Conservation (phyloP, 2,797 vertebrate genomes). For the Chrysocyon brachyurus region DNA sequence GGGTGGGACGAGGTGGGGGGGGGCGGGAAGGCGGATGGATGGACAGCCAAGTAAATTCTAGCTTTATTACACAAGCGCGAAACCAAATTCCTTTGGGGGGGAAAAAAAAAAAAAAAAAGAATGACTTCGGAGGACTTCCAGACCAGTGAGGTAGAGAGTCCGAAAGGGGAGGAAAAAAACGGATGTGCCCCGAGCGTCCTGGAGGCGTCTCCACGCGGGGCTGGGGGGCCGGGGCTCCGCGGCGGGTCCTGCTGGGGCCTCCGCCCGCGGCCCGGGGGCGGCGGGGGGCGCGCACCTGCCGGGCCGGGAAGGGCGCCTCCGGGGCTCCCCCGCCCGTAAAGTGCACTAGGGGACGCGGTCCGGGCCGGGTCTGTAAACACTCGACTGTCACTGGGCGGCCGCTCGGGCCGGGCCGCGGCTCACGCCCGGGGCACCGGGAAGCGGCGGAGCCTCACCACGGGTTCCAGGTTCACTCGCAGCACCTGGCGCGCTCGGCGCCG, state of each 20-base stretch:
- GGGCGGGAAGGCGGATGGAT: neutral
- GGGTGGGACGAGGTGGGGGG: no score
- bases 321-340: constrained; percentile 76
- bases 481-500: constrained; percentile 86
- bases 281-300: neutral
- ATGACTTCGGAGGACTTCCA: constrained; percentile 88
- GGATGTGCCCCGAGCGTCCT: constrained; percentile 82
- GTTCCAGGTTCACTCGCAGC: constrained; percentile 88
- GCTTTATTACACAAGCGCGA: constrained; percentile 87
- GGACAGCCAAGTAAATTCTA: constrained; percentile 71
- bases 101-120: constrained; percentile 52
- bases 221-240: neutral
- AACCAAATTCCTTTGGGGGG: constrained; percentile 87
- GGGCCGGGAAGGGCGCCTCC: neutral
- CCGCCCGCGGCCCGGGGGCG: neutral
- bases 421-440: constrained; percentile 85
- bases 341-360: constrained; percentile 79
- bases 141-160: constrained; percentile 90
- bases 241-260: neutral
- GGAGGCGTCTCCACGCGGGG: constrained; percentile 61
- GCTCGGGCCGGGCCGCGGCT: neutral
- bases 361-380: constrained; percentile 83
- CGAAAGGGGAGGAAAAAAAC: constrained; percentile 82
- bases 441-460: constrained; percentile 88
- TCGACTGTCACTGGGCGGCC: constrained; percentile 74